Base-by-base conservation (phyloP, 2,888 invertebrate species). In the Homarus gammarus region DNA sequence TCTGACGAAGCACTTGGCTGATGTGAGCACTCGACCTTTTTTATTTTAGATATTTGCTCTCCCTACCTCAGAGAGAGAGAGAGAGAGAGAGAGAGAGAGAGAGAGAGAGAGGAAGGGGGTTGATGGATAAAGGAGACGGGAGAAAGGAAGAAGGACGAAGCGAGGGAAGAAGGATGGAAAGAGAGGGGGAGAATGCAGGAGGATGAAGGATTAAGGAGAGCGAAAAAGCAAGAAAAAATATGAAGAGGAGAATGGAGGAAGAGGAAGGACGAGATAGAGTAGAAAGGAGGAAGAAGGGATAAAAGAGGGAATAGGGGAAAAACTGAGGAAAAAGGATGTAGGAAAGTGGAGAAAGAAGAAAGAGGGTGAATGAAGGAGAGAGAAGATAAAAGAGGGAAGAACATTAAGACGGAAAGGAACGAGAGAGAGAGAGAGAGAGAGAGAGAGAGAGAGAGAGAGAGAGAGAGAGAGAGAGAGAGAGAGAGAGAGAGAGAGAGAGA, bases 381-480 rank as follows among this genome's bases (percentile, higher is more conserved):
- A 8, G 5, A 38, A 31, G 31, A 33, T 18, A 36, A 36, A 31
- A 73, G 33, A 5, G 38, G 36, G 73, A 31, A 31, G 36, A 6
- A 22, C 10, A 75, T 0, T 27, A 40, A 44, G 40, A 75, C 8
- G 8, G 44, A 8, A 38, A 75, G 40, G 22, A 22, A n/a, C 15
- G 12, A 49, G 31, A 49, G 77, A 18, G 51, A 49, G 77, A 77
- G 31, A 40, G 40, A 27, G 27, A 8, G 22, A n/a, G n/a, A 44
- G 75, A 2, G 8, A n/a, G 44, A 78, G 78, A 31, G 49, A 49
- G 78, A 49, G 78, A 78, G 49, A 78, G 78, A 49, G 51, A 78
- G 78, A 51, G 78, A 49, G 78, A 78, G 78, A 78, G 51, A 49
- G 78, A 78, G 78, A 49, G 78, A 49, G 78, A 78, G 78, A 51